Evolutionary conservation across 1,140 invertebrate species (phyloP).

Genomic region (Drosophila willistoni): DNA sequence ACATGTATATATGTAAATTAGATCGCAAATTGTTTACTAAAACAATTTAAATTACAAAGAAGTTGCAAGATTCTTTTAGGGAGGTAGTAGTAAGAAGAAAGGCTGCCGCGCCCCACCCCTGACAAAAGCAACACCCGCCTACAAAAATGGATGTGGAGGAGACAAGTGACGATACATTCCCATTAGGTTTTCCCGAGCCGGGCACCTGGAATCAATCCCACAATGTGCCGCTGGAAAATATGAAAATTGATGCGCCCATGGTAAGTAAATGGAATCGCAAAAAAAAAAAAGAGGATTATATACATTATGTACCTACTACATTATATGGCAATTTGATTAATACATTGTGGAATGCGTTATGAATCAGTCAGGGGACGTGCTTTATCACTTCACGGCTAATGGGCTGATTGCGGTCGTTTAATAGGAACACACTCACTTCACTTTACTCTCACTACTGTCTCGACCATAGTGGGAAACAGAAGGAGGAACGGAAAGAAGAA

Average conservation of each 20-base stretch:
- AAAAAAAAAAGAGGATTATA: background rate
- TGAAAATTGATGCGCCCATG: slow-evolving; percentile 93
- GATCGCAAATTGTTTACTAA: slow-evolving; percentile 50
- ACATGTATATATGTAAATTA: slow-evolving; percentile 48
- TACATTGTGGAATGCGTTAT: slow-evolving; percentile 46
- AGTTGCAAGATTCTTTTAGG: slow-evolving; percentile 15
- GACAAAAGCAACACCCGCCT: slow-evolving; percentile 16
- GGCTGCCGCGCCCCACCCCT: slow-evolving; percentile 4
- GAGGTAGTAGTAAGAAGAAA: slow-evolving; percentile 9
- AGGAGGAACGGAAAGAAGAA: background rate
- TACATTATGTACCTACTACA: background rate
- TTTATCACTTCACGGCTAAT: slow-evolving; percentile 47
- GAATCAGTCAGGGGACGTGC: slow-evolving; percentile 52
- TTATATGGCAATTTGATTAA: slow-evolving; percentile 48
- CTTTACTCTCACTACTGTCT: slow-evolving; percentile 1
- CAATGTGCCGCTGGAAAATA: slow-evolving; percentile 87
- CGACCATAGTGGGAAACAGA: background rate
- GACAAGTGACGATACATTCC: slow-evolving; percentile 66
- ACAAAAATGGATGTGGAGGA: slow-evolving; percentile 57
- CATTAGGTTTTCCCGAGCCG: slow-evolving; percentile 84
- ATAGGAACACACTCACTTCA: slow-evolving; percentile 25
- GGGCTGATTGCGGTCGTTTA: slow-evolving; percentile 32
- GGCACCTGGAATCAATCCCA: slow-evolving; percentile 85
- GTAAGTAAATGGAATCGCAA: slow-evolving; percentile 69
- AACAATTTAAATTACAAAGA: slow-evolving; percentile 27